A percentile compares a stretch with the other conserved stretches of the same genome.
These are phyloP conservation scores for Elephantulus edwardii DNA, from an alignment of 2,113 vertebrate species.

Conservation along the genomic window DNA sequence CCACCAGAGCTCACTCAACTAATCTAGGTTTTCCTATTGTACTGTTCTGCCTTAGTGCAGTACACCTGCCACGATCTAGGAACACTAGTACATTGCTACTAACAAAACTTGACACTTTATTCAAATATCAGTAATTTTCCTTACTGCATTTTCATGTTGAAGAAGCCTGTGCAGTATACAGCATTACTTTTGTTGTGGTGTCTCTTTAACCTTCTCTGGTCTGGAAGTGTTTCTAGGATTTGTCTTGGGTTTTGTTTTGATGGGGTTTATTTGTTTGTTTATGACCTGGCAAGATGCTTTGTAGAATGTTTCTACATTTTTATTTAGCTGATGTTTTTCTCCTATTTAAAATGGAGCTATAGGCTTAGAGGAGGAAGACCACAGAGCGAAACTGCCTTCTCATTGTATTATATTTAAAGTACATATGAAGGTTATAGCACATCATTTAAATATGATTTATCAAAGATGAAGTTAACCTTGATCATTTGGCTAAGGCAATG, in stretches of 20 bases:
- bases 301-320: neutral
- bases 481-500: neutral
- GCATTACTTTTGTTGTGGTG: neutral
- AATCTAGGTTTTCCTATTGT: neutral
- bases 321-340: neutral
- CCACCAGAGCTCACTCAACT: neutral
- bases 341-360: neutral
- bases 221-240: neutral
- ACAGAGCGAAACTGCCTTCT: neutral
- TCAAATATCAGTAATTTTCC: neutral
- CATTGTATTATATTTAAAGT: neutral
- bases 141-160: neutral
- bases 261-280: neutral
- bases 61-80: neutral
- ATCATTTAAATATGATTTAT: neutral
- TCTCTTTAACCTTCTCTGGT: neutral
- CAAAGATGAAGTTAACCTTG: neutral
- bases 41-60: neutral
- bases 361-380: neutral
- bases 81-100: neutral
- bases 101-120: neutral
- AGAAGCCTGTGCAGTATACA: too few species aligned
- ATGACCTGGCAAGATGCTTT: neutral
- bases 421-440: neutral
- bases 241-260: neutral